Base-by-base conservation (phyloP, 1,140 invertebrate species). In the Tetramorium alpestre region DNA sequence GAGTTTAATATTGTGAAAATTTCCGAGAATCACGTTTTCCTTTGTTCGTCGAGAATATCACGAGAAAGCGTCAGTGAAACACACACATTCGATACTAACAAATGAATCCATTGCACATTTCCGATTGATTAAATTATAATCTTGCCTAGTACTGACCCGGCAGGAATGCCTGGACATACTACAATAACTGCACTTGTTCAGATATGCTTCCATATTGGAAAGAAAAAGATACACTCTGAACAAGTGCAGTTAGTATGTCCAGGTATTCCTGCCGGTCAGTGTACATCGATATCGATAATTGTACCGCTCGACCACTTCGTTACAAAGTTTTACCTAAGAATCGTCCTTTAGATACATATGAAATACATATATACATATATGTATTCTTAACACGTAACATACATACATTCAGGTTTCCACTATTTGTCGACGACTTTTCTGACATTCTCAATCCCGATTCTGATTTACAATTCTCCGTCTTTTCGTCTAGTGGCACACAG, bases 381-480 rank as follows among this genome's bases (percentile, higher is more conserved):
- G 16, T 13, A 44, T 58, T 58, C 51, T 82, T 33, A 56, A 38
- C 25, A 47, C 80, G 25, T 72, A 58, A 33, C 25, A 22, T 60
- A 82, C 38, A 47, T 60, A 62, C 25, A 33, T 60, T 60, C 54
- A n/a, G 10, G 56, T 41, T 75, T 60, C 18, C 25, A 58, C 18
- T 60, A 47, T 73, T 60, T 70, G 69, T 33, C 80, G 54, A 73
- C 51, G 54, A 82, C 41, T 60, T 84, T 75, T 49, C 41, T 58
- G 41, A 84, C 60, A 11, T 75, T 62, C 41, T 33, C 80, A 84
- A 67, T 85, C 22, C 49, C 60, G 56, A 41, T 16, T 51, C 87
- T 86, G 76, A 90, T 90, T 89, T 90, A 87, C 84, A 89, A 90
- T 90, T 90, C 89, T 82, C 73, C 44, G 72, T 22, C 38, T 87